Percentiles rank a stretch among this genome's conserved stretches.
phyloP scores from a whole-genome alignment of 2,113 vertebrate genomes.

The Dendropsophus ebraccatus region DNA sequence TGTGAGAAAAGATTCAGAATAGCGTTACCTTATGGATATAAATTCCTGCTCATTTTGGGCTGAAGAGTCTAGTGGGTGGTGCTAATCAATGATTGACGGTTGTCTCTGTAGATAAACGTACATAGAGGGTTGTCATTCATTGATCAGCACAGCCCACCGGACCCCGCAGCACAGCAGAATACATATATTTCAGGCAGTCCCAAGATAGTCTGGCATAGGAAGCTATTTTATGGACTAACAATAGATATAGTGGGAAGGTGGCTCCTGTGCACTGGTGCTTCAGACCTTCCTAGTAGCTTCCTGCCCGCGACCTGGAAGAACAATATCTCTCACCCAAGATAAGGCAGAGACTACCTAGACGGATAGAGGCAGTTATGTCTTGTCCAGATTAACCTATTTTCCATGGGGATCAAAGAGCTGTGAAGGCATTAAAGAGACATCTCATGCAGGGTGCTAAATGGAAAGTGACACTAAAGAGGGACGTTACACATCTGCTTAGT shows the following conservation, averaged over 20 bases:
- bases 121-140: too few relatives aligned
- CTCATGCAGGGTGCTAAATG: slow-evolving; percentile 1
- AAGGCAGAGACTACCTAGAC: neutral
- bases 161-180: neutral
- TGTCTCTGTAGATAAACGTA: too few relatives aligned
- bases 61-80: too few relatives aligned
- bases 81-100: too few relatives aligned
- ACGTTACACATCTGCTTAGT: neutral
- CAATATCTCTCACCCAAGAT: neutral
- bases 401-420: slow-evolving; percentile 18
- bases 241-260: neutral
- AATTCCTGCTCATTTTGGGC: too few relatives aligned
- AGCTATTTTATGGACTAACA: too few relatives aligned
- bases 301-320: neutral
- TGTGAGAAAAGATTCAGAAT: too few relatives aligned
- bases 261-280: neutral
- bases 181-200: neutral
- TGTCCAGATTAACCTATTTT: slow-evolving; percentile 41
- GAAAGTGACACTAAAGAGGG: slow-evolving; percentile 21
- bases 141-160: too few relatives aligned
- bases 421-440: slow-evolving; percentile 37
- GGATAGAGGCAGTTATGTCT: neutral
- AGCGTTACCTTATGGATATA: too few relatives aligned
- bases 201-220: too few relatives aligned
- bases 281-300: neutral